These are phyloP conservation scores for Polydrusus tereticollis DNA, from an alignment of 2,888 invertebrate genomes.

Conservation along the genomic window DNA sequence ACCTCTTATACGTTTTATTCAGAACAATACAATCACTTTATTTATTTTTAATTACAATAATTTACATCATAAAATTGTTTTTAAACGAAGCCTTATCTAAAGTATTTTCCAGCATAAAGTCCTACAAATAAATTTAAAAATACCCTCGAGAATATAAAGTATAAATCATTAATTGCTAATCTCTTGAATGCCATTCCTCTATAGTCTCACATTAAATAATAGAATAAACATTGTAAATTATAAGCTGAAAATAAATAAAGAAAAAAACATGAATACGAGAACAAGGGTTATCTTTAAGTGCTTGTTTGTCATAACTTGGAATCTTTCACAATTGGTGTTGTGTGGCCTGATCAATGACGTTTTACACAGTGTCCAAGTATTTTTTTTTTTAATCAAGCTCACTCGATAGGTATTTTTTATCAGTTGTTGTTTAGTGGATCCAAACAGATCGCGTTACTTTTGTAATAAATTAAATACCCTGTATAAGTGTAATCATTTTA, in stretches of 20 bases:
- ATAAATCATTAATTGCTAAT: slow-evolving; percentile 14
- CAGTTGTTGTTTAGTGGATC: too few species aligned
- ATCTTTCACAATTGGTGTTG: background rate
- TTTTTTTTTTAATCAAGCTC: too few species aligned
- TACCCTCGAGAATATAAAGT: background rate
- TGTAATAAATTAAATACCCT: too few species aligned
- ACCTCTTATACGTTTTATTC: background rate
- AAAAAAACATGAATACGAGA: background rate
- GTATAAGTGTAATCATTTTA: too few species aligned
- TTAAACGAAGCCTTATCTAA: background rate
- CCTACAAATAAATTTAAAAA: slow-evolving; percentile 9
- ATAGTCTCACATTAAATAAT: background rate
- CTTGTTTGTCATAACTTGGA: slow-evolving; percentile 1
- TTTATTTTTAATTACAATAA: background rate
- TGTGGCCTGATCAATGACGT: background rate
- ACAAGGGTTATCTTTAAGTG: background rate
- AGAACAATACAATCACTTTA: background rate
- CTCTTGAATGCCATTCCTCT: background rate
- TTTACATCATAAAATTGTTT: background rate
- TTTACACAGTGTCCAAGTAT: too few species aligned
- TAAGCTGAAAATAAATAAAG: background rate
- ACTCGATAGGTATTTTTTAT: too few species aligned
- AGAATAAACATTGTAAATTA: background rate
- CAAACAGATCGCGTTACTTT: too few species aligned
- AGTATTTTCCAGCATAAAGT: slow-evolving; percentile 15